Evolutionary conservation across 2,888 invertebrate species (phyloP).

Genomic region (Apomyelois bistriatella): DNA sequence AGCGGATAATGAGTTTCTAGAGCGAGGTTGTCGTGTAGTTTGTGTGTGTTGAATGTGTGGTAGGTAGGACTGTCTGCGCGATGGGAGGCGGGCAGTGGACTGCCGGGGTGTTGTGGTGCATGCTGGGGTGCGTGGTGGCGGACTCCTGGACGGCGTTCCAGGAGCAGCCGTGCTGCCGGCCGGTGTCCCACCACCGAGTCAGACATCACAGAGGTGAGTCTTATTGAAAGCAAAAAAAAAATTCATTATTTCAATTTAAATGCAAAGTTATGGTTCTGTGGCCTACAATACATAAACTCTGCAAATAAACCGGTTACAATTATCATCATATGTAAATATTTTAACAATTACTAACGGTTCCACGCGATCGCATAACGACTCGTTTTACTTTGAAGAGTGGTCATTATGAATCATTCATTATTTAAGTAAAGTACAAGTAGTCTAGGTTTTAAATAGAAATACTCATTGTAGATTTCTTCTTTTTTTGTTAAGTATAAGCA

Average conservation of each 20-base stretch:
- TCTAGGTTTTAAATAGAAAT: no score
- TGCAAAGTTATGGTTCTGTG: no score
- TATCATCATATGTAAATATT: not conserved
- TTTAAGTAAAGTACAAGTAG: not conserved
- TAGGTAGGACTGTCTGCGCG: conserved; percentile 31
- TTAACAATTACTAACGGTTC: conserved; percentile 10
- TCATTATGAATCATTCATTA: not conserved
- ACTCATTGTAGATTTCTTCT: not conserved
- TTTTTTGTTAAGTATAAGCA: no score
- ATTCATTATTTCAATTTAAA: no score
- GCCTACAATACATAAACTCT: no score
- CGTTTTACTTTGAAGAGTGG: not conserved
- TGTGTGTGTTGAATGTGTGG: conserved; percentile 53
- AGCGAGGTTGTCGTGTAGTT: conserved; percentile 36
- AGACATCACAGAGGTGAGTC: conserved; percentile 82
- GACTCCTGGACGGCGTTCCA: conserved; percentile 84
- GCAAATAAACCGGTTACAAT: not conserved
- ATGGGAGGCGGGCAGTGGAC: conserved; percentile 56
- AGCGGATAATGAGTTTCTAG: conserved; percentile 35
- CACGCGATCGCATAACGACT: not conserved
- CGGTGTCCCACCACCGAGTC: conserved; percentile 79
- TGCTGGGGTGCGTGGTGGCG: conserved; percentile 73
- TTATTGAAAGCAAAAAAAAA: conserved; percentile 17
- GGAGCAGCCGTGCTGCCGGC: conserved; percentile 83
- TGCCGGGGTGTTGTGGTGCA: conserved; percentile 52